Evolutionary conservation across 2,797 vertebrate species (phyloP).

Genomic region (Coccyzus lansbergi): DNA sequence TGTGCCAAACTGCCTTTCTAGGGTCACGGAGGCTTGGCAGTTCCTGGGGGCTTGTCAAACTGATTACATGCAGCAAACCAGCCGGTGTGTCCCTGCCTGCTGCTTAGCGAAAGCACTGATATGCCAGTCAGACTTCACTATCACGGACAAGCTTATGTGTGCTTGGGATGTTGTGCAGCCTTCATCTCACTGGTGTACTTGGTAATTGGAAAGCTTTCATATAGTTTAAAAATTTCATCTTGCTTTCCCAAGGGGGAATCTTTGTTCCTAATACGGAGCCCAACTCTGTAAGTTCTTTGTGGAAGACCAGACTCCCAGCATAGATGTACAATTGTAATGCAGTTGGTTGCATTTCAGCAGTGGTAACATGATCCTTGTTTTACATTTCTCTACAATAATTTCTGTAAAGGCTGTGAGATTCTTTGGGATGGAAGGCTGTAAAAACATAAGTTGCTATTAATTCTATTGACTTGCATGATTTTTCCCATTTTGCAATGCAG

Average conservation of each 20-base stretch:
- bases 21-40: background rate
- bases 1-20: constrained; percentile 2
- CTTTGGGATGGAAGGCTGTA: background rate
- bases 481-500: background rate
- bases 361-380: background rate
- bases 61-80: constrained; percentile 18
- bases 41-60: constrained; percentile 24
- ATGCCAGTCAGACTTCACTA: background rate
- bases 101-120: background rate
- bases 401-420: background rate
- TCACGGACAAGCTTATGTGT: background rate
- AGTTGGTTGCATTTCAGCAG: background rate
- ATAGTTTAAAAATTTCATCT: background rate
- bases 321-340: background rate
- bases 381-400: background rate
- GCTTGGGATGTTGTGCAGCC: background rate
- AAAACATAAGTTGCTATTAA: background rate
- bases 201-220: background rate
- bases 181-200: background rate
- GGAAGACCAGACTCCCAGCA: background rate
- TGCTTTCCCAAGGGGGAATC: background rate
- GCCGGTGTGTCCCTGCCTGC: background rate
- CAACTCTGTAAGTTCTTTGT: background rate
- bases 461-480: background rate
- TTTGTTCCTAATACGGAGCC: background rate